Percentiles rank a stretch among this genome's conserved stretches.
Conservation (phyloP, 1,140 invertebrate genomes). For the Apolygus lucorum region DNA sequence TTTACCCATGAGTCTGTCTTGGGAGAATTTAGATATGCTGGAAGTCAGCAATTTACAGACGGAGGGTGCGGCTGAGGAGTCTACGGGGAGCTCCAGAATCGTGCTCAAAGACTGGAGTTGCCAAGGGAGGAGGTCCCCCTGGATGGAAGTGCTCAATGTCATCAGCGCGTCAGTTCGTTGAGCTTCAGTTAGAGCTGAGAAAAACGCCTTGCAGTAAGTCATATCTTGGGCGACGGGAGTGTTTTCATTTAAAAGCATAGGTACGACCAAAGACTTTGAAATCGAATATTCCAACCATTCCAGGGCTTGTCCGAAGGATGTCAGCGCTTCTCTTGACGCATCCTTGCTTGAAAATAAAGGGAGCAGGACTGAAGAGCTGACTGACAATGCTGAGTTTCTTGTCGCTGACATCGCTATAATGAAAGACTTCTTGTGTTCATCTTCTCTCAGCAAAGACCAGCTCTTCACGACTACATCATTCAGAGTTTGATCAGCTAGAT, state of each 20-base stretch:
- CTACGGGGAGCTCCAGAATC: not conserved
- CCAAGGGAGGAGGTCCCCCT: not conserved
- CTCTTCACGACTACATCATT: not conserved
- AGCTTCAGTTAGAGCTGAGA: not conserved
- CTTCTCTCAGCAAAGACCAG: not conserved
- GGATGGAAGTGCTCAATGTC: not conserved
- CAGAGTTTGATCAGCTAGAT: not conserved
- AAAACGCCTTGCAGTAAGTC: not conserved
- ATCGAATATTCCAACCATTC: not conserved
- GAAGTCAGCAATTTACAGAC: not conserved
- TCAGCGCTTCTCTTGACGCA: not conserved
- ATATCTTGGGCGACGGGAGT: not conserved
- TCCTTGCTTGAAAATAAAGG: not conserved
- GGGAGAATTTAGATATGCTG: not conserved
- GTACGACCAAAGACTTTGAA: not conserved
- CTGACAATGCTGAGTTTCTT: not conserved
- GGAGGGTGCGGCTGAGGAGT: not conserved
- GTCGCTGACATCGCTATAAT: constrained; percentile 7
- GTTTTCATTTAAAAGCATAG: not conserved
- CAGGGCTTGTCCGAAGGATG: not conserved
- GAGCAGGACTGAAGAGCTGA: not conserved
- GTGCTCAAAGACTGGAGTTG: not conserved
- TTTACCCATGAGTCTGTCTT: not conserved
- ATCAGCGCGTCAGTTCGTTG: not conserved
- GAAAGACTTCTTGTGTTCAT: not conserved